Evolutionary conservation across 2,888 invertebrate genomes (phyloP), one percentile per base, ranked within the genome.

Genomic region (Clusia tigrina): DNA sequence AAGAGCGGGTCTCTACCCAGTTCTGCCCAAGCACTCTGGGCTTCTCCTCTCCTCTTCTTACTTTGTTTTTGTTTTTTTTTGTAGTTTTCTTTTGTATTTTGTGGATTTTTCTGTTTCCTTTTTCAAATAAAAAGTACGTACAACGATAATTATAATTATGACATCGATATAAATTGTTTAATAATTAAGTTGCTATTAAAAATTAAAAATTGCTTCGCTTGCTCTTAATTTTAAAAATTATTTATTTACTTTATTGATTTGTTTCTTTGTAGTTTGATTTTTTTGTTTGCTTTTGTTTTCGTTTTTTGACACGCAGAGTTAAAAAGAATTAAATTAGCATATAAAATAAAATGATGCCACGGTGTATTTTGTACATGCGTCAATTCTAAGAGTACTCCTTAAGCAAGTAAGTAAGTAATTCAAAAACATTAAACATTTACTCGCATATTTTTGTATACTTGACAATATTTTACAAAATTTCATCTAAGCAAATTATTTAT

Each of bases 221-320:
- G 48, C 42, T n/a, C 42, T 42, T 42, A 42, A 42, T 5, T 42
- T 5, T 42, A 42, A 42, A n/a, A 10, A n/a, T 42, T 42, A 17
- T 15, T 42, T 42, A n/a, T 42, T 32, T 74, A 42, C 73, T 72
- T 74, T 66, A 67, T 71, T 63, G 66, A 62, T 3, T 52, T 52
- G 20, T 63, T 67, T 22, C 24, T 42, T 48, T 70, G 76, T 74
- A 77, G 76, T 76, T 77, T 74, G 74, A 75, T 73, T 74, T n/a
- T n/a, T n/a, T 74, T 74, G 77, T 77, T 74, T 74, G 76, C 74
- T 77, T 74, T 74, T 77, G 74, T 74, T 73, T 20, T 42, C 54
- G 26, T 25, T 26, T 55, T 55, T n/a, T 23, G 42, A 22, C 24
- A 26, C 54, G 15, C 18, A 42, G 42, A 42, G 42, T 42, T n/a